A percentile compares a stretch with the other conserved stretches of the same genome.
Conservation (phyloP, 2,797 vertebrate genomes). For the Champsocephalus gunnari region DNA sequence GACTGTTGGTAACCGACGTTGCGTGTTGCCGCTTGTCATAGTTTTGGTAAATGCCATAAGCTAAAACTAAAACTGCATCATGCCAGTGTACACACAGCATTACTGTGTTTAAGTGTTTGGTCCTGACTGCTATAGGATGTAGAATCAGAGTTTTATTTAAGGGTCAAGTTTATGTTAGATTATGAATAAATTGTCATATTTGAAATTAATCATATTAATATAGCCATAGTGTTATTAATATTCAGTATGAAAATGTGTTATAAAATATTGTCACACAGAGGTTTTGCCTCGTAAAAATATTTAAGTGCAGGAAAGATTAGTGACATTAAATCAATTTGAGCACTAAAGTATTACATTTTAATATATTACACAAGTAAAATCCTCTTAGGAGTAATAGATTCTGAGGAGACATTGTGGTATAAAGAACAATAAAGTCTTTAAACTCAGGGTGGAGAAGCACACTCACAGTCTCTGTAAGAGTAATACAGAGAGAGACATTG, state of each 20-base stretch:
- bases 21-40: constrained; percentile 15
- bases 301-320: background rate
- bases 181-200: background rate
- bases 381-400: background rate
- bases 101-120: constrained; percentile 4
- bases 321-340: constrained; percentile 12
- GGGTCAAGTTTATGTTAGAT: background rate
- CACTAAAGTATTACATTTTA: background rate
- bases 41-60: constrained; percentile 4
- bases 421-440: constrained; percentile 25
- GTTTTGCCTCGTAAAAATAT: background rate
- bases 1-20: constrained; percentile 11
- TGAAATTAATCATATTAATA: background rate
- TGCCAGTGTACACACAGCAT: background rate
- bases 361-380: background rate
- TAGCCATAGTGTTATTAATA: background rate
- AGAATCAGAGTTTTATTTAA: background rate
- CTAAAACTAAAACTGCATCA: background rate
- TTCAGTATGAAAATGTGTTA: background rate
- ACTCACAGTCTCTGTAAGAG: constrained; percentile 4
- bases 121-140: background rate
- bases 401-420: background rate
- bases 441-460: constrained; percentile 7
- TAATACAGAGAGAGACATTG: constrained; percentile 14
- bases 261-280: background rate